These are phyloP conservation scores for Cryptoblepharus egeriae DNA, from an alignment of 2,797 vertebrate genomes.

Conservation along the genomic window DNA sequence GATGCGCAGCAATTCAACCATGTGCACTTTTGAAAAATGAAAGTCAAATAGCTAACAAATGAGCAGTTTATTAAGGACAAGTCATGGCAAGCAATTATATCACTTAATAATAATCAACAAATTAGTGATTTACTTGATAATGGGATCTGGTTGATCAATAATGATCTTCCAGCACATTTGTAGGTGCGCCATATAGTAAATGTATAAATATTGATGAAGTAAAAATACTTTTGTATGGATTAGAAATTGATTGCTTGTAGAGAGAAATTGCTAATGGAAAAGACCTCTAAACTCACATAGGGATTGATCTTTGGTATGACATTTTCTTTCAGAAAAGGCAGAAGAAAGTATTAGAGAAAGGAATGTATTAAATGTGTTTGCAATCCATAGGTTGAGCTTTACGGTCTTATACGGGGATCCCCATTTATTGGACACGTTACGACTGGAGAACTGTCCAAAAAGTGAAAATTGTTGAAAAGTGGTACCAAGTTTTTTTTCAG, in stretches of 20 bases:
- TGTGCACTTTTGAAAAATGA: constrained; percentile 17
- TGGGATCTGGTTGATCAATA: constrained; percentile 32
- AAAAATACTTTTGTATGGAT: constrained; percentile 33
- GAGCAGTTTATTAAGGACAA: constrained; percentile 38
- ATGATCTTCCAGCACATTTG: constrained; percentile 43
- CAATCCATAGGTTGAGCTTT: neutral
- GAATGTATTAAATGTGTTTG: neutral
- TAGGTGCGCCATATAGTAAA: neutral
- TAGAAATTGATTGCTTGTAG: constrained; percentile 3
- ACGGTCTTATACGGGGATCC: too few relatives aligned
- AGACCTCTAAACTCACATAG: neutral
- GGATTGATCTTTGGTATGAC: constrained; percentile 8
- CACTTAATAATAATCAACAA: constrained; percentile 22
- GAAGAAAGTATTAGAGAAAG: constrained; percentile 26
- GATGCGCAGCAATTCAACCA: neutral
- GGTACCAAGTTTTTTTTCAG: too few relatives aligned
- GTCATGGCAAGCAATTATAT: constrained; percentile 22
- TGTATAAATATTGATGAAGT: constrained; percentile 27
- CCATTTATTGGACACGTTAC: too few relatives aligned
- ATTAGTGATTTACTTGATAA: constrained; percentile 50
- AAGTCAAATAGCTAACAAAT: constrained; percentile 19
- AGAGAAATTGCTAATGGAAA: constrained; percentile 45
- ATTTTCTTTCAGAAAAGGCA: constrained; percentile 12
- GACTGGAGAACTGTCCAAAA: too few relatives aligned
- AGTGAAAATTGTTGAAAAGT: too few relatives aligned